These are phyloP conservation scores for Thysanoteuthis rhombus DNA, from an alignment of 2,888 invertebrate genomes.

Conservation along the genomic window DNA sequence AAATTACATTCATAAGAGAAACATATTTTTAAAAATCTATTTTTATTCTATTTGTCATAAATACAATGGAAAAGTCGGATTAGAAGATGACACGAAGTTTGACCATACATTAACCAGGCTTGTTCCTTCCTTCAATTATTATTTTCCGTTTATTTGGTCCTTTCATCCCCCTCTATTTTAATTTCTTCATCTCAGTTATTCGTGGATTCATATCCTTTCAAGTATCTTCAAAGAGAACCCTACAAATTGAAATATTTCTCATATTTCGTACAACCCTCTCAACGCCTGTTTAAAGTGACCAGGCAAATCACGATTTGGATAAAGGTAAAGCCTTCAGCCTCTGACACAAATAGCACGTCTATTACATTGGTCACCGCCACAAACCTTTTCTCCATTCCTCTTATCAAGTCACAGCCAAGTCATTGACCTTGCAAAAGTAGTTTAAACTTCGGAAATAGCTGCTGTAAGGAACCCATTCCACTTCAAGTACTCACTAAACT, in stretches of 20 bases:
- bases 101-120: too few species aligned
- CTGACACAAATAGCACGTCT: neutral
- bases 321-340: neutral
- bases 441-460: neutral
- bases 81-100: too few species aligned
- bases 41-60: too few species aligned
- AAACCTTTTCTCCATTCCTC: neutral
- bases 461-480: neutral
- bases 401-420: neutral
- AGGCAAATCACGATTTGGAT: neutral
- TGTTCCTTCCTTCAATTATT: too few species aligned
- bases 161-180: too few species aligned
- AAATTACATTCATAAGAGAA: too few species aligned
- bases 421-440: neutral
- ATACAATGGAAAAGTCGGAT: too few species aligned
- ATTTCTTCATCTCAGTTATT: neutral
- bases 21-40: too few species aligned
- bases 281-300: neutral
- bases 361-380: neutral
- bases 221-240: neutral
- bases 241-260: too few species aligned
- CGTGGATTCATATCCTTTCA: neutral
- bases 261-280: too few species aligned
- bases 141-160: too few species aligned
- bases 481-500: too few species aligned